phyloP scores from a whole-genome alignment of 2,888 invertebrate genomes.

The Melanchra persicariae region DNA sequence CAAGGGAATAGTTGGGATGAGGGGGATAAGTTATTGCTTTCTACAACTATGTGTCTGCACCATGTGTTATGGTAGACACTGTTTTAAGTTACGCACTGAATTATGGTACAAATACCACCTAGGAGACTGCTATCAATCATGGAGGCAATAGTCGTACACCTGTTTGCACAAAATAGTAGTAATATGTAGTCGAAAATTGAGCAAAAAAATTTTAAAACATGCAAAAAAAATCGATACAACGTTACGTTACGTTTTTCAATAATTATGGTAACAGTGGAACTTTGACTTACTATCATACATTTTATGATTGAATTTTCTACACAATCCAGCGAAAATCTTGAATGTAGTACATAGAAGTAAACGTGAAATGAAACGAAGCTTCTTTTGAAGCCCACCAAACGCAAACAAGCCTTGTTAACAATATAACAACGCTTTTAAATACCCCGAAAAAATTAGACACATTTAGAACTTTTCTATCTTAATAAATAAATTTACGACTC shows the following conservation, averaged over 20 bases:
- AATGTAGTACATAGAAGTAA: neutral
- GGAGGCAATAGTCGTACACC: slow-evolving; percentile 38
- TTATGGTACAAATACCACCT: slow-evolving; percentile 59
- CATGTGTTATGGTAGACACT: slow-evolving; percentile 87
- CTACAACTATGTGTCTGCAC: slow-evolving; percentile 88
- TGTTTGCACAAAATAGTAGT: slow-evolving; percentile 25
- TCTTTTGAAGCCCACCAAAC: neutral
- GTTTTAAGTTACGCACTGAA: slow-evolving; percentile 83
- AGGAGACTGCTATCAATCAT: slow-evolving; percentile 61
- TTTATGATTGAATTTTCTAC: neutral
- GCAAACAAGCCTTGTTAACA: slow-evolving; percentile 41
- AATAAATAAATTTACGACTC: slow-evolving; percentile 69
- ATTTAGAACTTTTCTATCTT: slow-evolving; percentile 63
- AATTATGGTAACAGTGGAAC: no score
- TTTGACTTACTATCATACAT: neutral
- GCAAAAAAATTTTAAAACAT: neutral
- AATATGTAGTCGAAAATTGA: neutral
- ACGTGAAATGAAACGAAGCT: neutral
- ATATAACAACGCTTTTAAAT: slow-evolving; percentile 52
- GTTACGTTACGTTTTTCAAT: no score
- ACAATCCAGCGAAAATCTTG: neutral
- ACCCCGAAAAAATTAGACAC: slow-evolving; percentile 51
- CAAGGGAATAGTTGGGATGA: slow-evolving; percentile 90
- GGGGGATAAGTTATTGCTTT: slow-evolving; percentile 89
- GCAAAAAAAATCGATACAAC: no score